phyloP scores from a whole-genome alignment of 2,888 invertebrate species.

The Spialia ferax region DNA sequence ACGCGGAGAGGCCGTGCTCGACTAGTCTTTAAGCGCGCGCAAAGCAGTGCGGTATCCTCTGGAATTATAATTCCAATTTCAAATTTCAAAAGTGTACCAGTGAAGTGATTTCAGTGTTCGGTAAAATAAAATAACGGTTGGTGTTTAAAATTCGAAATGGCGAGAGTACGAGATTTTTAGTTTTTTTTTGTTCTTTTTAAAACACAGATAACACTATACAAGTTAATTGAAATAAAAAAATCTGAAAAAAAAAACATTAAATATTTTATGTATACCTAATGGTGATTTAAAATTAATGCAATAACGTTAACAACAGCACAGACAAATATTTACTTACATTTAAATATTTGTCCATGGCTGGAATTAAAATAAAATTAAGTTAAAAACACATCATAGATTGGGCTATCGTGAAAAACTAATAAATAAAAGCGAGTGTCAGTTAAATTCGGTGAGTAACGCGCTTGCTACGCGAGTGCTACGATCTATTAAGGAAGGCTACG shows the following conservation, averaged over 20 bases:
- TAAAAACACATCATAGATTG: constrained; percentile 25
- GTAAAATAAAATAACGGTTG: constrained; percentile 72
- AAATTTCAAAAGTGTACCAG: constrained; percentile 57
- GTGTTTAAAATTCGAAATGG: constrained; percentile 69
- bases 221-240: constrained; percentile 15
- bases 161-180: constrained; percentile 70
- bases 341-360: constrained; percentile 5
- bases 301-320: background rate
- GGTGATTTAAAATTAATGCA: constrained; percentile 15
- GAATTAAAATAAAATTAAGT: constrained; percentile 2
- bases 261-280: too few relatives aligned
- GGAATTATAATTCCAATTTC: constrained; percentile 57
- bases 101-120: constrained; percentile 67
- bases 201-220: constrained; percentile 49
- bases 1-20: constrained; percentile 49
- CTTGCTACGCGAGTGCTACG: constrained; percentile 67
- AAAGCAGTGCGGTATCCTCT: constrained; percentile 67
- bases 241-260: constrained; percentile 32
- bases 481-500: constrained; percentile 45
- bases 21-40: constrained; percentile 71
- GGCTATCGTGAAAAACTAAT: constrained; percentile 8
- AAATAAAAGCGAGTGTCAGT: constrained; percentile 47
- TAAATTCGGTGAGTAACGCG: constrained; percentile 48
- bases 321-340: background rate
- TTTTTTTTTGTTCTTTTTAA: constrained; percentile 51